Evolutionary conservation across 2,888 invertebrate genomes (phyloP).

Genomic region (Cheilosia pagana): DNA sequence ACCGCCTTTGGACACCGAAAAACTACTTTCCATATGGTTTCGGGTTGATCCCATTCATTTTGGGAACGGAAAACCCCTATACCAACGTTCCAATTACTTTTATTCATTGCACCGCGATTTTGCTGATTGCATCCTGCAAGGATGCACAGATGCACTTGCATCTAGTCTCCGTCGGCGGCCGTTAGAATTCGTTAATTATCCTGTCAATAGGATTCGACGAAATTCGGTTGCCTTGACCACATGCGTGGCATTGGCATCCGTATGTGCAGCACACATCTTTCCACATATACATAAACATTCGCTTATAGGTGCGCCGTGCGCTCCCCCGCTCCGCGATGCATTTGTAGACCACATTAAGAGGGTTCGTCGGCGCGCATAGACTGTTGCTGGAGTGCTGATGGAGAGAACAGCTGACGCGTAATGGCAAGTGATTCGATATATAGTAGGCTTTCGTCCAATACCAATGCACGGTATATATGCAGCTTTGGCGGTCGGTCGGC

Average conservation of each 20-base stretch:
- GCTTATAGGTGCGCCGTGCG: background rate
- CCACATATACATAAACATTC: slow-evolving; percentile 3
- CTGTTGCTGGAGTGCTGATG: slow-evolving; percentile 52
- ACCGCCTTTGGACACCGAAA: no score
- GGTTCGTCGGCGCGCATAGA: slow-evolving; percentile 56
- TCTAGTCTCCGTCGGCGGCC: slow-evolving; percentile 18
- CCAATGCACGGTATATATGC: slow-evolving; percentile 12
- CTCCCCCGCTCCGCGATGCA: slow-evolving; percentile 11
- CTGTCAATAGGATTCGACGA: slow-evolving; percentile 74
- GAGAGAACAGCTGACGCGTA: slow-evolving; percentile 72
- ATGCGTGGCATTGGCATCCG: slow-evolving; percentile 65
- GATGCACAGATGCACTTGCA: slow-evolving; percentile 44
- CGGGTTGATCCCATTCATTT: slow-evolving; percentile 17
- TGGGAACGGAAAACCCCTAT: slow-evolving; percentile 11
- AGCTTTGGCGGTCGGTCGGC: slow-evolving; percentile 65
- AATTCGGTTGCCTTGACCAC: slow-evolving; percentile 74
- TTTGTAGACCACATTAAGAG: slow-evolving; percentile 69
- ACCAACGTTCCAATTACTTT: slow-evolving; percentile 66
- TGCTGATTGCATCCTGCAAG: slow-evolving; percentile 57
- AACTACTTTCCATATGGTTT: background rate
- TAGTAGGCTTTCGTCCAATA: slow-evolving; percentile 42
- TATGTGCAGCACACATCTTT: slow-evolving; percentile 34
- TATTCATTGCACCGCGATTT: slow-evolving; percentile 68
- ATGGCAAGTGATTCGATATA: slow-evolving; percentile 69
- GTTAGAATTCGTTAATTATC: slow-evolving; percentile 75